Evolutionary conservation across 2,113 vertebrate genomes (phyloP).

Genomic region (Phoxinus phoxinus): DNA sequence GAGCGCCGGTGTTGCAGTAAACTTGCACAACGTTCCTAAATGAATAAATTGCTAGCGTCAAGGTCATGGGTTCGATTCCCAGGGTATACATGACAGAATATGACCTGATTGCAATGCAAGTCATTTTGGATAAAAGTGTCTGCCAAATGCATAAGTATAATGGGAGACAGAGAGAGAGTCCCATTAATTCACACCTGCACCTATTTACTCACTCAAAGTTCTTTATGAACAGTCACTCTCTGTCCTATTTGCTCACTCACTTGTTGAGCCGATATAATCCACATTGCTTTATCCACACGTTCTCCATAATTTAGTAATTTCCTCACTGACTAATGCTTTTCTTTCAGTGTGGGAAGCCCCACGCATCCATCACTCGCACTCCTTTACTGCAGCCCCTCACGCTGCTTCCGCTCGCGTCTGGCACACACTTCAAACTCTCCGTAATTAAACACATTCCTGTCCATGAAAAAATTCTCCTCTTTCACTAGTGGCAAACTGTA

Average conservation of each 20-base stretch:
- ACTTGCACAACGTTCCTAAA: too few species aligned
- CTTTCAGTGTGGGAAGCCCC: constrained; percentile 38
- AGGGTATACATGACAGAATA: neutral
- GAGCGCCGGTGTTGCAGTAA: too few species aligned
- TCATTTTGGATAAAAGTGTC: neutral
- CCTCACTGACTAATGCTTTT: constrained; percentile 34
- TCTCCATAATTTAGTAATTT: constrained; percentile 25
- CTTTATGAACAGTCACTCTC: neutral
- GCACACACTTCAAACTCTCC: constrained; percentile 12
- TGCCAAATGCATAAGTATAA: neutral
- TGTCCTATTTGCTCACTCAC: neutral
- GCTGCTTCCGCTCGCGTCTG: constrained; percentile 1
- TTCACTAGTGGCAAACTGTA: constrained; percentile 16
- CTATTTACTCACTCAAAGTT: neutral
- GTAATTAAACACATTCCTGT: constrained; percentile 33
- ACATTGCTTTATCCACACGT: constrained; percentile 15
- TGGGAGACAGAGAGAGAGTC: neutral
- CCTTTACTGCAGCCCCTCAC: constrained; percentile 15
- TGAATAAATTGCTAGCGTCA: neutral
- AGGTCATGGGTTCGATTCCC: neutral
- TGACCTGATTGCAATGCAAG: neutral
- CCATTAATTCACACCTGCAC: neutral
- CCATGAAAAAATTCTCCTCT: neutral
- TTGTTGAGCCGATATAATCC: constrained; percentile 25
- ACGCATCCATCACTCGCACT: constrained; percentile 35